Base-by-base conservation (phyloP, 2,888 invertebrate genomes). In the Imbricaverruca yamaguchii region DNA sequence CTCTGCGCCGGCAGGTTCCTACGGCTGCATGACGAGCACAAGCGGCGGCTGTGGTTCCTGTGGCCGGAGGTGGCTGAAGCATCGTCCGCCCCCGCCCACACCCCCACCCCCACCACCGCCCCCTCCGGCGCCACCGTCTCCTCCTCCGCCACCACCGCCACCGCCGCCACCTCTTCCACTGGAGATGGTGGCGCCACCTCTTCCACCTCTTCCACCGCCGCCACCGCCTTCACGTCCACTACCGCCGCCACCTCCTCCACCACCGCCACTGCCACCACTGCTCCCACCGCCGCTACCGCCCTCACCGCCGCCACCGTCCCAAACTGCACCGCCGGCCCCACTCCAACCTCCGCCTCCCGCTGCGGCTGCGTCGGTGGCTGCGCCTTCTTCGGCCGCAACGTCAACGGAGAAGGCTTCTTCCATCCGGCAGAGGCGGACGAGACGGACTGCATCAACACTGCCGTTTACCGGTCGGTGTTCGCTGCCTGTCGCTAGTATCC, bases 301-400 rank as follows among this genome's bases (percentile, higher is more conserved):
- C 1, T 4, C 39, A 39, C 39, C 39, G 39, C 39, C 4, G 39
- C 39, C 39, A 39, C 39, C 39, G 39, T n/a, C n/a, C n/a, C n/a
- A n/a, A n/a, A n/a, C n/a, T 4, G 2, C 4, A 1, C 39, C 39
- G 4, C 39, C 39, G 39, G 59, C 53, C 15, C 65, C 67, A 55
- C 61, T 2, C 10, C 15, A 81, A 83, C 84, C 88, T 18, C 87
- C 87, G 97, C 92, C 93, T 25, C 92, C 93, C 84, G 87, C 87
- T 99, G 98, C 87, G 98, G 98, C 0, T 99, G 98, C 87, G 93
- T 94, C 59, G 98, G 98, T 6, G 97, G 97, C 0, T 97, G 97
- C 86, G 90, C 90, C 18, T 99, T 99, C 89, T 98, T 98, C 86
- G 98, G 97, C 4, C 92, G 91, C 81, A 97, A 97, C 87, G 91